Base-by-base conservation (phyloP, 30 jellyfish, hydroid and myxozoan genomes). In the Turritopsis rubra region DNA sequence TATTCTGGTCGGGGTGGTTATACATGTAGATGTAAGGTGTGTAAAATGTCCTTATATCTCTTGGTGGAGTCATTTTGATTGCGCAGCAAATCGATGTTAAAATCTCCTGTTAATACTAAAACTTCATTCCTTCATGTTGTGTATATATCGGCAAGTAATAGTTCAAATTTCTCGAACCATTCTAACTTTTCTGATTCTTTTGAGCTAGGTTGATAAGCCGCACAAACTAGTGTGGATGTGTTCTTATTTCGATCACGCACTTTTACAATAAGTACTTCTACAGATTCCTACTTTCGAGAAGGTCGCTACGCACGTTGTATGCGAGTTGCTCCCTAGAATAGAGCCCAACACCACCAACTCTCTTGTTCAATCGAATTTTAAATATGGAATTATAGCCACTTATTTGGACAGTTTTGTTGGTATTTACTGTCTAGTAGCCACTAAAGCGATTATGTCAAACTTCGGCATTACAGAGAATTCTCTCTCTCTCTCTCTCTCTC, bases 181-280 rank as follows among this genome's bases (percentile, higher is more conserved):
- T 60, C 73, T 0, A 60, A 23, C 21, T 0, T 60, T 60, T 60
- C 73, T 23, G 19, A 18, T 60, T 60, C 73, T 0, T 60, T 60
- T 0, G 73, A 60, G 73, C 73, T 60, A 23, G 87, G 81, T 81
- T 86, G 91, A 75, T 87, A 87, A 77, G 81, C 28, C 30, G 84
- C 81, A 81, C 90, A 88, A 41, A 87, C 84, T 28, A 81, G 84
- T 65, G 81, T 85, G 71, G 80, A 74, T 71, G 89, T 80, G 83
- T 80, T 87, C 82, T 86, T 71, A 65, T 87, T 87, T 87, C 90
- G n/a, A n/a, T n/a, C n/a, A n/a, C n/a, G n/a, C n/a, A n/a, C n/a
- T n/a, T n/a, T n/a, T n/a, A n/a, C n/a, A n/a, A n/a, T n/a, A n/a
- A n/a, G n/a, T n/a, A n/a, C n/a, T n/a, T n/a, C n/a, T n/a, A n/a